Conservation (phyloP, 2,888 invertebrate species). For the Copidosoma aretas region DNA sequence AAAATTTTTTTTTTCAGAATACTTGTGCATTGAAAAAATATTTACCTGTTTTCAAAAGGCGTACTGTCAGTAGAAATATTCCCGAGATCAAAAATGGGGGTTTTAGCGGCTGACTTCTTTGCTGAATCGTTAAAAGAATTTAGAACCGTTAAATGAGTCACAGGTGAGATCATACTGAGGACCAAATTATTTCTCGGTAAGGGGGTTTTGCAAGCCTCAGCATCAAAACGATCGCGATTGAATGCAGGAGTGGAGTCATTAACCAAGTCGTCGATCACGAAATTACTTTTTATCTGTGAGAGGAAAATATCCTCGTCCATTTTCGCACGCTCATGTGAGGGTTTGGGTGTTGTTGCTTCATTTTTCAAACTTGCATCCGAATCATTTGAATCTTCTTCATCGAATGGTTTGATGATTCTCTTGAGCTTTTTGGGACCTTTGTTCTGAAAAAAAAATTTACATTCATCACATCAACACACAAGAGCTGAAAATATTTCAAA, state of each 20-base stretch:
- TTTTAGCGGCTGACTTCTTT: constrained; percentile 35
- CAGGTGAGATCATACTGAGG: constrained; percentile 63
- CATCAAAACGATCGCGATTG: constrained; percentile 29
- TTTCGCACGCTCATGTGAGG: constrained; percentile 35
- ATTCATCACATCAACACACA: background rate
- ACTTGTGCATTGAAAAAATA: background rate
- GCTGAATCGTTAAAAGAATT: constrained; percentile 43
- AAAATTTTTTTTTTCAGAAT: background rate
- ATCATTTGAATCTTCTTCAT: constrained; percentile 48
- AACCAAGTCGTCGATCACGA: constrained; percentile 41
- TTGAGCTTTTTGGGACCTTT: constrained; percentile 45
- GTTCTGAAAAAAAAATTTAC: constrained; percentile 6
- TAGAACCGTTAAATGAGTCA: constrained; percentile 62
- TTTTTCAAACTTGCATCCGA: constrained; percentile 20
- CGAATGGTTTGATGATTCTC: constrained; percentile 49
- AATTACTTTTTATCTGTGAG: constrained; percentile 39
- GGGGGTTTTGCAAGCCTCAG: constrained; percentile 49
- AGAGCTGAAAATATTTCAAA: background rate
- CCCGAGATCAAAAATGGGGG: constrained; percentile 18
- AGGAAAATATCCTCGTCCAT: constrained; percentile 48
- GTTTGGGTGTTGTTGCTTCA: constrained; percentile 5
- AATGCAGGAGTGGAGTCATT: constrained; percentile 38
- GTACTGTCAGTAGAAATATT: constrained; percentile 35
- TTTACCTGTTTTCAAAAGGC: constrained; percentile 31
- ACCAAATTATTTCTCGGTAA: constrained; percentile 38